Evolutionary conservation across 1,140 invertebrate genomes (phyloP), one percentile per base, ranked within the genome.

Genomic region (Mercenaria mercenaria): DNA sequence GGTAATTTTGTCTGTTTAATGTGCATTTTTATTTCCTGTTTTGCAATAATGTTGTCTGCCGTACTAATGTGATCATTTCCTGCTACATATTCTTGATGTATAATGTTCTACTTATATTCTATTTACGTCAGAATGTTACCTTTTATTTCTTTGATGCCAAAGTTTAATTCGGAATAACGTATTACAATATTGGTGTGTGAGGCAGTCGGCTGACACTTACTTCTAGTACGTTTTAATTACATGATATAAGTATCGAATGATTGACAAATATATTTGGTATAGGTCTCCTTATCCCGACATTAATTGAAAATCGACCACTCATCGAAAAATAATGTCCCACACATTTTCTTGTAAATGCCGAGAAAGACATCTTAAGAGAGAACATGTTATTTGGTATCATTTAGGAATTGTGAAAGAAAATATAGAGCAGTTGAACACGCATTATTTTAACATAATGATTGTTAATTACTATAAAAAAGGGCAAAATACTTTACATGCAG

Each of bases 111-210:
- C 29, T 6, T 29, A 26, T n/a, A 26, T 64, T n/a, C 26, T 10
- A 29, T 26, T 29, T n/a, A 29, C 1, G 59, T 11, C n/a, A 15
- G n/a, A 64, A 29, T 64, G n/a, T n/a, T n/a, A n/a, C n/a, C n/a
- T n/a, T n/a, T n/a, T n/a, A n/a, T n/a, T n/a, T n/a, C n/a, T n/a
- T n/a, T n/a, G n/a, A n/a, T n/a, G n/a, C n/a, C n/a, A n/a, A n/a
- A n/a, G n/a, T n/a, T 34, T 72, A 72, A 72, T 72, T 72, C 67
- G n/a, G 29, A 72, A 72, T 39, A 20, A 72, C 37, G 11, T 39
- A 10, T 34, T 39, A 72, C 67, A 72, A 39, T 72, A 20, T 41
- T 39, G 67, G 39, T 72, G 67, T 37, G 39, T 72, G 67, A 20
- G 67, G 67, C 34, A 6, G 34, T 2, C 1, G 1, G 11, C 32